Evolutionary conservation across 2,888 invertebrate genomes (phyloP).

Genomic region (Tetropium fuscum): DNA sequence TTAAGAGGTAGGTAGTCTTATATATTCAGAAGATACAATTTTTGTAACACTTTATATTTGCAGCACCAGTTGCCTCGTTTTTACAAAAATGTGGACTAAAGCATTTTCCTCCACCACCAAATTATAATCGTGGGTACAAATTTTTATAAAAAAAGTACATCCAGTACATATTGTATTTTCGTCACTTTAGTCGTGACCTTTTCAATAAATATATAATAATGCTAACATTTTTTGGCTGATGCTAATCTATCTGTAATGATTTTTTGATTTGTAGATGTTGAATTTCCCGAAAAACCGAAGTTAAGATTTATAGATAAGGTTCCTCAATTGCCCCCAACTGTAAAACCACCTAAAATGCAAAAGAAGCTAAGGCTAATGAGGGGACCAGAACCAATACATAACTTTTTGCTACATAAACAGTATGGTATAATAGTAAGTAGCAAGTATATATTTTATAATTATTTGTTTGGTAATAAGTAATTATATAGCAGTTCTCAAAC

Average conservation of each 20-base stretch:
- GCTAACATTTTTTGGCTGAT: too few species aligned
- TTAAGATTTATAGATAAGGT: constrained; percentile 79
- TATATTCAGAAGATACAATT: background rate
- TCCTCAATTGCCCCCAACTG: constrained; percentile 75
- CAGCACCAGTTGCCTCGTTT: constrained; percentile 43
- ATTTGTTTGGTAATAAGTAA: background rate
- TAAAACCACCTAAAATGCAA: constrained; percentile 86
- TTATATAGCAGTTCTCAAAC: too few species aligned
- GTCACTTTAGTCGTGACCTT: background rate
- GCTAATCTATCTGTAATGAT: background rate
- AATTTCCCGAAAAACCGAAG: constrained; percentile 79
- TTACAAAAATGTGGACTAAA: constrained; percentile 72
- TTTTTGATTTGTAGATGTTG: constrained; percentile 71
- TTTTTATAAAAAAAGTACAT: background rate
- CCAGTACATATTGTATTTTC: background rate
- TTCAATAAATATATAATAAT: background rate
- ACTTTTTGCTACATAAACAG: constrained; percentile 87
- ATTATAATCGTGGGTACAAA: constrained; percentile 73
- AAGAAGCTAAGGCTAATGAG: constrained; percentile 87
- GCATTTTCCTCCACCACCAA: constrained; percentile 76
- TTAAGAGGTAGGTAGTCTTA: constrained; percentile 9
- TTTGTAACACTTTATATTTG: constrained; percentile 27
- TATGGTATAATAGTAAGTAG: constrained; percentile 89
- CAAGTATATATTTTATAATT: background rate
- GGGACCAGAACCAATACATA: constrained; percentile 91